Conservation (phyloP, 2,797 vertebrate species). For the Melanogrammus aeglefinus region DNA sequence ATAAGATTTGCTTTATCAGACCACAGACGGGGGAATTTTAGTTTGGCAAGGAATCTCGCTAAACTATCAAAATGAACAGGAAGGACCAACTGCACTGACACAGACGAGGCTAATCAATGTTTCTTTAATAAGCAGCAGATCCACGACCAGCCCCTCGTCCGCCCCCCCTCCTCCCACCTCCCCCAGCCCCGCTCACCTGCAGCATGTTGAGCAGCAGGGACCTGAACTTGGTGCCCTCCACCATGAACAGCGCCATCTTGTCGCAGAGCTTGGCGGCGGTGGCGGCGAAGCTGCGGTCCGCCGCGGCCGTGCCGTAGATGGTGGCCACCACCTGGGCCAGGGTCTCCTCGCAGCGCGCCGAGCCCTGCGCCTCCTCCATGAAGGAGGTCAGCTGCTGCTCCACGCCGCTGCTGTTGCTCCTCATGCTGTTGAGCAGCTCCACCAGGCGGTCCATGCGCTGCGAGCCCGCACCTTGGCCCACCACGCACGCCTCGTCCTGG, state of each 20-base stretch:
- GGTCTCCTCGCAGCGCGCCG: slow-evolving; percentile 88
- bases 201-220: slow-evolving; percentile 95
- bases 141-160: no score
- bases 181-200: slow-evolving; percentile 76
- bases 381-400: slow-evolving; percentile 89
- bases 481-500: slow-evolving; percentile 84
- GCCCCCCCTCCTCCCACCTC: no score
- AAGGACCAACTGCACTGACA: neutral
- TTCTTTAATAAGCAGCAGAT: no score
- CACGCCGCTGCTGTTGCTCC: slow-evolving; percentile 91
- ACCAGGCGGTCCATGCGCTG: slow-evolving; percentile 92
- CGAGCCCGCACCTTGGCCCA: slow-evolving; percentile 61
- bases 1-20: neutral
- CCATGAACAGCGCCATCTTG: slow-evolving; percentile 98
- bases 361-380: slow-evolving; percentile 96
- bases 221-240: slow-evolving; percentile 96
- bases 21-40: neutral
- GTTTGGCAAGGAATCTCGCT: neutral
- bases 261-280: slow-evolving; percentile 93
- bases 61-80: neutral
- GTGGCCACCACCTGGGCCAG: slow-evolving; percentile 88
- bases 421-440: slow-evolving; percentile 94
- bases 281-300: slow-evolving; percentile 91
- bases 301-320: slow-evolving; percentile 90
- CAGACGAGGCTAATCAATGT: neutral